phyloP scores from a whole-genome alignment of 1,140 invertebrate genomes.

The Drosophila pandora region DNA sequence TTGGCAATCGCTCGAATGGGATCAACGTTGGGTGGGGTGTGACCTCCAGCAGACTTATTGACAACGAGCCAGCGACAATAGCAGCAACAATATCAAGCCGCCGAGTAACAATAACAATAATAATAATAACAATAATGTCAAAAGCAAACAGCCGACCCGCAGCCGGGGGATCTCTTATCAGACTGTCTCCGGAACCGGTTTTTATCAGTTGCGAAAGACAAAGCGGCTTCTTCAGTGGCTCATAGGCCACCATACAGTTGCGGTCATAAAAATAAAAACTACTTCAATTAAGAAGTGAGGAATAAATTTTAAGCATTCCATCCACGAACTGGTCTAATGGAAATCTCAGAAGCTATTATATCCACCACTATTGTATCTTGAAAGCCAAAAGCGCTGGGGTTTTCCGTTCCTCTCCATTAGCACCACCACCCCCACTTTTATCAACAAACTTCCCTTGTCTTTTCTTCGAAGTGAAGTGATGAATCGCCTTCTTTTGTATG shows the following conservation, averaged over 20 bases:
- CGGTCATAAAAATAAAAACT: background rate
- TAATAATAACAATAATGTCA: constrained; percentile 28
- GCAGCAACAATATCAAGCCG: constrained; percentile 15
- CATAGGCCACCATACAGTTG: constrained; percentile 6
- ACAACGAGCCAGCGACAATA: constrained; percentile 12
- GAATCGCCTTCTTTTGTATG: constrained; percentile 49
- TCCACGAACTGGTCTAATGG: background rate
- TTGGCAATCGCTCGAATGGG: constrained; percentile 36
- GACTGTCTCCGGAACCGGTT: constrained; percentile 55
- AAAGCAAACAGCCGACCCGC: constrained; percentile 38
- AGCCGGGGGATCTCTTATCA: constrained; percentile 52
- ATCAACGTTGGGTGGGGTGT: constrained; percentile 21
- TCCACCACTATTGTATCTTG: constrained; percentile 6
- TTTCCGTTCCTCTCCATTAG: constrained; percentile 2
- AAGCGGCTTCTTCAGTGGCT: constrained; percentile 28
- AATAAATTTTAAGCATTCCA: background rate
- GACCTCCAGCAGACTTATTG: constrained; percentile 38
- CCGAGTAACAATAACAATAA: constrained; percentile 27
- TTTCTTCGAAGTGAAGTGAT: constrained; percentile 5
- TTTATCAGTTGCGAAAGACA: constrained; percentile 74
- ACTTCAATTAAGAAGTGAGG: too few relatives aligned
- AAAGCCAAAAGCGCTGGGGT: constrained; percentile 49
- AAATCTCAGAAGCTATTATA: background rate
- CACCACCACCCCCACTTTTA: background rate
- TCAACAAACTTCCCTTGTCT: constrained; percentile 1